phyloP scores from a whole-genome alignment of 2,888 invertebrate species.

The Hetaerina titia region DNA sequence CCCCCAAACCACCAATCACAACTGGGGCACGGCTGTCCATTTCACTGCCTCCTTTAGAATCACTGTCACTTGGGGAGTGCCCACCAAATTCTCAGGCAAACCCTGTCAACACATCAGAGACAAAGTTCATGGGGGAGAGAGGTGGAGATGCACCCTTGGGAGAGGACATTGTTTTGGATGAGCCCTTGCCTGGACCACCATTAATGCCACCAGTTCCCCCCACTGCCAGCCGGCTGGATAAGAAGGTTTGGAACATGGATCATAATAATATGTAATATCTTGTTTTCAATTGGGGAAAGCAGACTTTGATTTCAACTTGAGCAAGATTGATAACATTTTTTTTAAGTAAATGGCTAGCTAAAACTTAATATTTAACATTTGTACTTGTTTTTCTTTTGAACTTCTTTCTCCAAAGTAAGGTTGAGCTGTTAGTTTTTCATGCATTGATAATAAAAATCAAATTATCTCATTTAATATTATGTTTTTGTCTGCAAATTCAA shows the following conservation, averaged over 20 bases:
- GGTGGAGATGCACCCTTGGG: slow-evolving; percentile 68
- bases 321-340: too few species aligned
- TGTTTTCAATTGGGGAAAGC: too few species aligned
- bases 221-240: slow-evolving; percentile 85
- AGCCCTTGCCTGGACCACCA: slow-evolving; percentile 76
- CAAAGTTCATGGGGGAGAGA: slow-evolving; percentile 43
- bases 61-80: slow-evolving; percentile 22
- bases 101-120: slow-evolving; percentile 18
- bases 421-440: too few species aligned
- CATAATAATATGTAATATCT: too few species aligned
- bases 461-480: too few species aligned
- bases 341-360: too few species aligned
- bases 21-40: slow-evolving; percentile 27
- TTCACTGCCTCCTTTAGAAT: slow-evolving; percentile 29
- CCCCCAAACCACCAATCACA: slow-evolving; percentile 81
- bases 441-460: too few species aligned
- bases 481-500: too few species aligned
- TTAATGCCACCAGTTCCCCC: slow-evolving; percentile 81
- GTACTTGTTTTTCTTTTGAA: too few species aligned
- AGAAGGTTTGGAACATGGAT: slow-evolving; percentile 79
- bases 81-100: not conserved
- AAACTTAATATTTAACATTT: too few species aligned
- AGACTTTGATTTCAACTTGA: too few species aligned
- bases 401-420: too few species aligned
- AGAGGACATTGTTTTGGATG: slow-evolving; percentile 77